Base-by-base conservation (phyloP, 2,113 vertebrate species). In the Setophaga kirtlandii region DNA sequence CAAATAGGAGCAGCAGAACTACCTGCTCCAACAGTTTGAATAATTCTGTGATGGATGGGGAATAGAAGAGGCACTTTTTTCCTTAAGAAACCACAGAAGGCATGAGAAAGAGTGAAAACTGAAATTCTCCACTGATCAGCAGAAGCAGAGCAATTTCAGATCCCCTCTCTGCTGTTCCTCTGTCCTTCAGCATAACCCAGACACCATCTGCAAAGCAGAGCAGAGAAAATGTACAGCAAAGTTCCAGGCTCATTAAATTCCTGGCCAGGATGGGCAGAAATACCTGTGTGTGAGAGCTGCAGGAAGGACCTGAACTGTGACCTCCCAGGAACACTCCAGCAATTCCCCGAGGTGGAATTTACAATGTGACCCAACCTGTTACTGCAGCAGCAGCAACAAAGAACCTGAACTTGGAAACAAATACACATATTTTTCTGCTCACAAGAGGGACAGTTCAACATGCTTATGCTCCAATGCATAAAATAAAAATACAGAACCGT, bases 1-100 rank as follows among this genome's bases (percentile, higher is more conserved):
- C 84, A 96, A 93, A 95, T 67, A 90, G 47, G 79, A 96, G 79
- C 87, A 93, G 78, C 23, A 90, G 87, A 88, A 78, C 83, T 94
- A 90, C 92, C 90, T 88, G 76, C 79, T 96, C 49, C 90, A 92
- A 77, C 71, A 71, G 88, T 80, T 92, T 56, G 84, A 88, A 93
- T 95, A 92, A 96, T 88, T 83, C 85, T 67, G 70, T 65, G 71
- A 90, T 85, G 68, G 71, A 90, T 93, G 87, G 80, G 55, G 55
- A 95, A 67, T 2, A 65, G 71, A 91, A 50, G 58, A 58, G 30
- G 31, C 13, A 17, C 30, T 62, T 82, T 87, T 84, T 79, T 80
- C 78, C 71, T 83, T 46, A 47, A 80, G 82, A 50, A 69, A 11
- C 30, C 52, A 44, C 15, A 13, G 53, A 84, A 82, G 25, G 52